Evolutionary conservation across 2,113 vertebrate species (phyloP).

Genomic region (Zosterops pallidus): DNA sequence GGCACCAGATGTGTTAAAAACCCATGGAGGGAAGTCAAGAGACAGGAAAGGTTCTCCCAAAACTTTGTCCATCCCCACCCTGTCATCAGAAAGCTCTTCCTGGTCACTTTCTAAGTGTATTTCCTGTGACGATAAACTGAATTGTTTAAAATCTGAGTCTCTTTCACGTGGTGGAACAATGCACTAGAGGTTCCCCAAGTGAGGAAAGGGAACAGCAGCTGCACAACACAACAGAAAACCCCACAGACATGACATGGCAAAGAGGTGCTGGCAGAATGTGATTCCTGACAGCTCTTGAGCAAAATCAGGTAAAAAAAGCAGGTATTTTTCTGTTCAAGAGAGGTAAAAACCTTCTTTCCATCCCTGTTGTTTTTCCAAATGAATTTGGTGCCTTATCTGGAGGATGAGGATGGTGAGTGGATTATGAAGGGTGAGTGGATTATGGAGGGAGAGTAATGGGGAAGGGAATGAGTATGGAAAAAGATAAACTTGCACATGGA

Average conservation of each 20-base stretch:
- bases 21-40: not conserved
- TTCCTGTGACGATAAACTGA: not conserved
- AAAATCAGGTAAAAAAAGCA: not conserved
- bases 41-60: not conserved
- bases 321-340: not conserved
- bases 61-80: not conserved
- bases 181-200: not conserved
- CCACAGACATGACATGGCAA: fast-evolving
- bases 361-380: not conserved
- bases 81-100: not conserved
- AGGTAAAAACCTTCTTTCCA: not conserved
- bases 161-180: not conserved
- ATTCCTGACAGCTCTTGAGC: not conserved
- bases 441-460: fast-evolving
- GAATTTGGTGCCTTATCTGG: no score
- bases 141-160: not conserved
- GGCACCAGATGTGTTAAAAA: not conserved
- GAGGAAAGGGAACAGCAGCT: not conserved
- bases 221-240: not conserved
- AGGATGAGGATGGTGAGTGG: not conserved
- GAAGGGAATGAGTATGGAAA: not conserved
- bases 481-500: no score
- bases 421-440: not conserved
- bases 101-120: not conserved
- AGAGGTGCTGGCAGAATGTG: not conserved